Evolutionary conservation across 2,888 invertebrate genomes (phyloP).

Genomic region (Andrena camellia): DNA sequence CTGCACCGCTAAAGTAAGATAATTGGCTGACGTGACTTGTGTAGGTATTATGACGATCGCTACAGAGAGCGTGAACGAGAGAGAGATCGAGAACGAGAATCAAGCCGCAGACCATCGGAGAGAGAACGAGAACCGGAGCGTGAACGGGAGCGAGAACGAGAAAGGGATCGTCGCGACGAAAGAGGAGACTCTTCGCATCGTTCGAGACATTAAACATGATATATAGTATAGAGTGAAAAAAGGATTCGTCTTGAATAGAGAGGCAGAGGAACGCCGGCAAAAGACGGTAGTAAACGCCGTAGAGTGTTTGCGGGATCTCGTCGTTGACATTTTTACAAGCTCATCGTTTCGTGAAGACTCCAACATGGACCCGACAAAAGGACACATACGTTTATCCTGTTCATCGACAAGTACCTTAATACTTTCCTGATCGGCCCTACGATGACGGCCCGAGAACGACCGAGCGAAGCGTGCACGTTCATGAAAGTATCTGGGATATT

Average conservation of each 20-base stretch:
- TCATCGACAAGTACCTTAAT: constrained; percentile 25
- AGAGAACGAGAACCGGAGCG: constrained; percentile 88
- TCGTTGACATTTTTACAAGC: constrained; percentile 28
- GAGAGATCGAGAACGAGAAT: constrained; percentile 88
- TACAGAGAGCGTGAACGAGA: constrained; percentile 90
- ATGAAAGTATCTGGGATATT: too few species aligned
- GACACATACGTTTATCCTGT: constrained; percentile 31
- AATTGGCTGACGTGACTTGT: constrained; percentile 80
- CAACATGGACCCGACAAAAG: constrained; percentile 32
- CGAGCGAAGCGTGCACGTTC: background rate
- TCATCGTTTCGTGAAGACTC: constrained; percentile 2
- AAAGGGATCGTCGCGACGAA: constrained; percentile 89
- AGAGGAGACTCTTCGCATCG: constrained; percentile 87
- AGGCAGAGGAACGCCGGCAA: background rate
- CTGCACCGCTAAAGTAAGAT: constrained; percentile 68
- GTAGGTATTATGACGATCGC: constrained; percentile 94
- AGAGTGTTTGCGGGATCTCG: constrained; percentile 16
- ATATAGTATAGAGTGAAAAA: constrained; percentile 1
- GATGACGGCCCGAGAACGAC: background rate
- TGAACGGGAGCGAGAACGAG: constrained; percentile 89
- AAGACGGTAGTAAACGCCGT: constrained; percentile 15
- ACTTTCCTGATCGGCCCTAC: constrained; percentile 38
- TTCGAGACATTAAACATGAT: constrained; percentile 87
- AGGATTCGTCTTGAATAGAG: constrained; percentile 12
- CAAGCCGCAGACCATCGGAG: constrained; percentile 86